Evolutionary conservation across 2,888 invertebrate species (phyloP), one percentile per base, ranked within the genome.

Genomic region (Ophonus ardosiacus): DNA sequence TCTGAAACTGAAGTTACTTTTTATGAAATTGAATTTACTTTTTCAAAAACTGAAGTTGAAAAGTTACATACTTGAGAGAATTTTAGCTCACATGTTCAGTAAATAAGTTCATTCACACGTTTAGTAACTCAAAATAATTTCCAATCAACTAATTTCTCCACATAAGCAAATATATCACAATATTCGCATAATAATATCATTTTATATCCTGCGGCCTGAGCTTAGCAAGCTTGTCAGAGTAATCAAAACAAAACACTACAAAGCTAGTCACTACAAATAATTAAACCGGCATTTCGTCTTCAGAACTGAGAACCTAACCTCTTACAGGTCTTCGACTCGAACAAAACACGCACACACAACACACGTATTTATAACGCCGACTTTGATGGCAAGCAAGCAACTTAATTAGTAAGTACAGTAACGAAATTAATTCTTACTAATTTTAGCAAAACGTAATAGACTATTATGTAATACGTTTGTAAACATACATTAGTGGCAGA

Each of bases 371-470:
- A 24, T 10, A 63, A 6, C 21, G 5, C 43, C 43, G 13, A 40
- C 81, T 74, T 31, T 57, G 82, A 82, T 82, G 71, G 57, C 38
- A 51, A 51, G 43, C 71, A 81, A 63, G 21, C 71, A 82, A 82
- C 65, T 65, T 82, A 21, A 82, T 82, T 82, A 81, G 51, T 17
- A 81, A 81, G 68, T 81, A 81, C 31, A 17, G 51, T 71, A 82
- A 82, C 56, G 59, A 82, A 82, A 82, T 82, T 82, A 82, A 38
- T 82, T 82, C 71, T 82, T 82, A 71, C 68, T 74, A 51, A 82
- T 82, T 82, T 59, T 15, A 18, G 31, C 24, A 7, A 13, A 31
- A 17, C 68, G n/a, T 31, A 18, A 43, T 65, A 65, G 17, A 63
- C 21, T 31, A 15, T 21, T n/a, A 79, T 38, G 24, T 57, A 21